Percentiles rank a stretch among this genome's conserved stretches.
These are phyloP conservation scores for Oreochromis aureus DNA, from an alignment of 2,113 vertebrate genomes.

Conservation along the genomic window DNA sequence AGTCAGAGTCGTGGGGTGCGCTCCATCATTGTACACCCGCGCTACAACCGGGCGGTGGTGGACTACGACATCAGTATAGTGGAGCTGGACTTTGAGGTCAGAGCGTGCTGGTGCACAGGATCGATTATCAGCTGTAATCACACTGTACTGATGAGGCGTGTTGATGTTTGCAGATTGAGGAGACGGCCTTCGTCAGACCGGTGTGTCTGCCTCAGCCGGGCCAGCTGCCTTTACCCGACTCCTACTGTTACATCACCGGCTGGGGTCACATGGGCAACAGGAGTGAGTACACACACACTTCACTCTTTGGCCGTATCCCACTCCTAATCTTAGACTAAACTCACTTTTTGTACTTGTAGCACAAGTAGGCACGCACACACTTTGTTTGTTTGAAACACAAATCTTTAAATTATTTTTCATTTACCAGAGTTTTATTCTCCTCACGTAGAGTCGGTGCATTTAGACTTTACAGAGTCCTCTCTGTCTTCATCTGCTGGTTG, in stretches of 20 bases:
- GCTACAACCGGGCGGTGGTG: slow-evolving; percentile 88
- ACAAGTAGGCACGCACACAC: fast-evolving
- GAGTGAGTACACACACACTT: slow-evolving; percentile 74
- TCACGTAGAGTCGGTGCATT: fast-evolving
- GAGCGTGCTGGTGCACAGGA: fast-evolving
- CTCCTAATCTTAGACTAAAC: fast-evolving
- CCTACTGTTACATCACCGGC: slow-evolving; percentile 95
- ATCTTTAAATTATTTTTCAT: fast-evolving
- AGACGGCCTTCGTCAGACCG: slow-evolving; percentile 84
- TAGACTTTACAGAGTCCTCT: fast-evolving
- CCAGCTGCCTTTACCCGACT: slow-evolving; percentile 77
- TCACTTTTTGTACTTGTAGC: fast-evolving
- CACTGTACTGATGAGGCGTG: not conserved
- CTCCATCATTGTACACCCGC: slow-evolving; percentile 86
- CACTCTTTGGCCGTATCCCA: fast-evolving
- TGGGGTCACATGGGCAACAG: slow-evolving; percentile 96
- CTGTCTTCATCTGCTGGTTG: not conserved
- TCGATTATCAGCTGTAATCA: fast-evolving
- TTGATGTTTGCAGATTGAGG: slow-evolving; percentile 51
- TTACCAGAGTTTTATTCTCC: fast-evolving
- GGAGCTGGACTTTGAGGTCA: slow-evolving; percentile 75
- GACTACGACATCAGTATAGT: slow-evolving; percentile 96
- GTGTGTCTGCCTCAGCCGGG: slow-evolving; percentile 80
- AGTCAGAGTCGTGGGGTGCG: slow-evolving; percentile 82
- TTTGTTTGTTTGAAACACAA: not conserved